These are phyloP conservation scores for Aphidius ervi DNA, from an alignment of 1,140 invertebrate species.

Conservation along the genomic window DNA sequence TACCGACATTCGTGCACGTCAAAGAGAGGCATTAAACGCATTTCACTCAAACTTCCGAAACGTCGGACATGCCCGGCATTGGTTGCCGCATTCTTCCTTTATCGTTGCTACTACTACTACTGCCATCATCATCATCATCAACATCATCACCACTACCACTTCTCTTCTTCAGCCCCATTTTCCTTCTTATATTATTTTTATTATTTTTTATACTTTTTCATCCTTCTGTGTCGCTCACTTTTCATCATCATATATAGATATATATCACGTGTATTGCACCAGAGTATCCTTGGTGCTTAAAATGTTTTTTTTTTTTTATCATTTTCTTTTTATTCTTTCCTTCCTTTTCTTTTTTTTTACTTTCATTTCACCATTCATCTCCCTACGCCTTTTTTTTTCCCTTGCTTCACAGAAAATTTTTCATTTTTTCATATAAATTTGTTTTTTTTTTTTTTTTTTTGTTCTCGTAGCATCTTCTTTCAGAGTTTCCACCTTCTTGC, in stretches of 20 bases:
- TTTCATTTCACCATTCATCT: not conserved
- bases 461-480: not conserved
- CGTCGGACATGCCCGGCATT: slow-evolving; percentile 23
- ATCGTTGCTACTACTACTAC: slow-evolving; percentile 6
- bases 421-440: not conserved
- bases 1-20: slow-evolving; percentile 24
- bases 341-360: not conserved
- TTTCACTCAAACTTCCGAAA: slow-evolving; percentile 27
- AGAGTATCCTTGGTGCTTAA: slow-evolving; percentile 4
- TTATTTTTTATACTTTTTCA: slow-evolving; percentile 4
- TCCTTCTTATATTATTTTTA: not conserved
- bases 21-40: slow-evolving; percentile 26
- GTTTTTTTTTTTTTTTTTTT: not conserved
- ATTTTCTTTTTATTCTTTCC: not conserved
- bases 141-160: not conserved
- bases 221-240: not conserved
- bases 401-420: not conserved
- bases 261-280: not conserved
- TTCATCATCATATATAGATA: not conserved
- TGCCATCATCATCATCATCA: not conserved
- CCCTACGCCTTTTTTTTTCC: not conserved
- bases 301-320: slow-evolving; percentile 12
- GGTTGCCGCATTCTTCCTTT: slow-evolving; percentile 23
- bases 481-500: not conserved
- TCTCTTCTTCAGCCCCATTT: not conserved